Evolutionary conservation across 2,113 vertebrate genomes (phyloP).

Genomic region (Harpagus bidentatus): DNA sequence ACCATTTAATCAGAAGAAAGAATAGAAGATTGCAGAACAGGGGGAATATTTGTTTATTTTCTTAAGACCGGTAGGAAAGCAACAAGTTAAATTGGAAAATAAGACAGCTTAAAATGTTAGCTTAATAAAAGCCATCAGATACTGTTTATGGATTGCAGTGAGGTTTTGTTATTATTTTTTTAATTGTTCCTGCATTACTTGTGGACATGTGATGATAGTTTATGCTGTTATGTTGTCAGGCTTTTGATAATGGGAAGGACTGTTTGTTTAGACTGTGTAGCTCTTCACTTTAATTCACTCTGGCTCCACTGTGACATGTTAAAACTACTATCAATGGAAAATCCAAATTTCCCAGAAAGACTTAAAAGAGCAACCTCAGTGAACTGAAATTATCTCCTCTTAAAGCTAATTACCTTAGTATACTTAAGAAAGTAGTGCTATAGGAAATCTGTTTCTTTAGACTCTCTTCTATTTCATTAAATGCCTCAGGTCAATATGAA

Average conservation of each 20-base stretch:
- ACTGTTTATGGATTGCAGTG: constrained; percentile 32
- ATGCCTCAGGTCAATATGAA: constrained; percentile 43
- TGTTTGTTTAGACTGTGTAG: constrained; percentile 94
- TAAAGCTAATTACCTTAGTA: constrained; percentile 84
- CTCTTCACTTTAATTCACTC: constrained; percentile 86
- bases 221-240: constrained; percentile 88
- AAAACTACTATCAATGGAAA: constrained; percentile 89
- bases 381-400: constrained; percentile 86
- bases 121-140: not conserved
- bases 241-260: constrained; percentile 81
- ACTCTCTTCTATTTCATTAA: constrained; percentile 20
- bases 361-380: constrained; percentile 80
- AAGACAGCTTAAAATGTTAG: not conserved
- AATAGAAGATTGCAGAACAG: not conserved
- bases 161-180: constrained; percentile 59
- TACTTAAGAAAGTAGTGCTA: constrained; percentile 76
- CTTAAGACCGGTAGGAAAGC: not conserved
- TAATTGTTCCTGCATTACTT: constrained; percentile 67
- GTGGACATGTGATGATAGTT: constrained; percentile 74
- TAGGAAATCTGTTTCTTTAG: constrained; percentile 72
- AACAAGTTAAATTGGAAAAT: not conserved
- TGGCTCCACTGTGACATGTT: constrained; percentile 94
- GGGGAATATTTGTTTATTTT: not conserved
- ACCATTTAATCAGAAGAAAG: not conserved
- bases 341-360: constrained; percentile 86